Evolutionary conservation across 2,113 vertebrate species (phyloP), one percentile per base, ranked within the genome.

Genomic region (Grallaria varia): DNA sequence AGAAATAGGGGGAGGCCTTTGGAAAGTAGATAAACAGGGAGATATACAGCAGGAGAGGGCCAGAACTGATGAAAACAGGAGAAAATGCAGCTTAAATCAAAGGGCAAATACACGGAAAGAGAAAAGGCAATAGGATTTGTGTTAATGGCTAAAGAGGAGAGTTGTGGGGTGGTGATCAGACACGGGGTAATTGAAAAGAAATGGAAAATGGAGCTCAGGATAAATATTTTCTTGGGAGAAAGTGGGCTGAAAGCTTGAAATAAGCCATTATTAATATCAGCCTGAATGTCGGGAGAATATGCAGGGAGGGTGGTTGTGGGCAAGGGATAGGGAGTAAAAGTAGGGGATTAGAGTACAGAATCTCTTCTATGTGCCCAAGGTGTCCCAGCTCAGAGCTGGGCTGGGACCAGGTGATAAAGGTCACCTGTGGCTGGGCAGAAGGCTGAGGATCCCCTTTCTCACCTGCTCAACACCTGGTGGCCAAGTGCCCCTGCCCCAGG

Each of bases 81-180:
- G 93, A 80, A 89, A 88, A 94, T 31, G 93, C 82, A 19, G 93
- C 75, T 97, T 98, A 97, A 98, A 98, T 98, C 97, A 98, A 87
- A 95, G 96, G 91, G 81, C 96, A 95, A 97, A 96, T 84, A 95
- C 96, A 75, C 21, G 2, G 40, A 50, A 91, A 81, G 77, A 87
- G 56, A 55, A 87, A 76, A 93, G 91, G 96, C 95, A 89, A 85
- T 87, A 97, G 97, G 97, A 96, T 97, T 96, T 97, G 97, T 97
- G 98, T 93, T 96, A 85, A 39, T 53, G 94, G 97, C 68, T 92
- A 93, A 94, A 76, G 28, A 85, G 94, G 90, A 91, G 90, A 93
- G 45, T 42, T 71, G 69, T n/a, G 18, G 64, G 91, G n/a, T 20
- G n/a, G 69, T 35, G 86, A 82, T 69, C 58, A 5, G 31, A 78